Evolutionary conservation across 1,140 invertebrate genomes (phyloP).

Genomic region (Lethocerus indicus): DNA sequence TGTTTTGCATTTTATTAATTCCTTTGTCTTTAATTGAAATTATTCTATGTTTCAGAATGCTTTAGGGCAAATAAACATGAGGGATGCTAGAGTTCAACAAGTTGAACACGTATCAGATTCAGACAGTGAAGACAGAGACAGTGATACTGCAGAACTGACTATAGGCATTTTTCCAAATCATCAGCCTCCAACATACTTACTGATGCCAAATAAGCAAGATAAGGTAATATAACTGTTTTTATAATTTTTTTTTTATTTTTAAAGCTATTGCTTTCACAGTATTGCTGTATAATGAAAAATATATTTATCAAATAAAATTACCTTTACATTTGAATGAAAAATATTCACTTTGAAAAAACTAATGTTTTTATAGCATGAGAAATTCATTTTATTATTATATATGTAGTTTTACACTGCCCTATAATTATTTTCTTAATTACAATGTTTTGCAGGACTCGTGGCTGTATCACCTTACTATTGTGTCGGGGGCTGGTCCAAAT

Average conservation of each 20-base stretch:
- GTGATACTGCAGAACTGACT: constrained; percentile 55
- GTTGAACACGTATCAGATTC: constrained; percentile 85
- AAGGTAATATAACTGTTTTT: no score
- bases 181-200: constrained; percentile 79
- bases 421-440: not conserved
- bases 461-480: constrained; percentile 87
- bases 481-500: constrained; percentile 75
- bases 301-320: no score
- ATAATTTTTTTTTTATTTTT: no score
- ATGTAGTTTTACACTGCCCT: no score
- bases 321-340: no score
- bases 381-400: no score
- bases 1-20: not conserved
- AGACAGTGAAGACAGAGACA: constrained; percentile 70
- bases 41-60: constrained; percentile 46
- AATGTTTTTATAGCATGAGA: no score
- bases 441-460: constrained; percentile 55
- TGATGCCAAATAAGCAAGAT: constrained; percentile 73
- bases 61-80: constrained; percentile 87
- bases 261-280: no score
- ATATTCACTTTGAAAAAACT: no score
- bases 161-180: constrained; percentile 86
- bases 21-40: no score
- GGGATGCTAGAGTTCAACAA: constrained; percentile 82
- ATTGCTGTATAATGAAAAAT: no score